phyloP scores from a whole-genome alignment of 2,113 vertebrate species.

The Gymnocephalus cernua region DNA sequence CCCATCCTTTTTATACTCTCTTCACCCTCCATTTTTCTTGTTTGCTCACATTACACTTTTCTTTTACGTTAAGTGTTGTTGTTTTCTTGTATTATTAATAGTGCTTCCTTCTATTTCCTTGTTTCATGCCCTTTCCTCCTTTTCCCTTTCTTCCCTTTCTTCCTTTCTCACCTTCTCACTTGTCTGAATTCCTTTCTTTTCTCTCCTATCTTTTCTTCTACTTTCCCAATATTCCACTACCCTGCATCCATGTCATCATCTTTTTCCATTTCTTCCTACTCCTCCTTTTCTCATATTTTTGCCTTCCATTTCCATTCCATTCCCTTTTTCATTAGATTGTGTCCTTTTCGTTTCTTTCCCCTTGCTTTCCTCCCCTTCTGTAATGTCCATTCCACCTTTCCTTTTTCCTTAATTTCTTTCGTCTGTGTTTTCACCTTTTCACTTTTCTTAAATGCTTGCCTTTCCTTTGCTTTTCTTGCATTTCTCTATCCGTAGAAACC shows the following conservation, averaged over 20 bases:
- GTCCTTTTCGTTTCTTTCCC: neutral
- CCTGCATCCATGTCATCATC: neutral
- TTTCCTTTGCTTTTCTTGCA: constrained; percentile 10
- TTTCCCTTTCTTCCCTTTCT: neutral
- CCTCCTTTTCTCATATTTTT: neutral
- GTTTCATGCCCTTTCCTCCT: neutral
- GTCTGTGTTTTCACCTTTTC: neutral
- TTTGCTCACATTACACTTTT: neutral
- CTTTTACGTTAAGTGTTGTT: neutral
- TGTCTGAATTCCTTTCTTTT: neutral
- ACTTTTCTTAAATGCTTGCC: neutral
- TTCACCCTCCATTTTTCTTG: too few relatives aligned
- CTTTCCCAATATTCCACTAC: neutral
- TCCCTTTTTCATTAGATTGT: neutral
- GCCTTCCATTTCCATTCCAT: neutral
- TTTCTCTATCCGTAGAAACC: constrained; percentile 43
- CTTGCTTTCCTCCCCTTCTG: neutral
- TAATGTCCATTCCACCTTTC: neutral
- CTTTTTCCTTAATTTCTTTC: neutral
- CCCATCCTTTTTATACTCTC: too few relatives aligned
- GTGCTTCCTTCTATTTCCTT: neutral
- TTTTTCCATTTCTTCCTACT: neutral
- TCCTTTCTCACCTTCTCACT: neutral
- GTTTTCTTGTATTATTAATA: too few relatives aligned
- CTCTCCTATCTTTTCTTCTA: neutral